Base-by-base conservation (phyloP, 1,140 invertebrate genomes). In the Papilio polytes region DNA sequence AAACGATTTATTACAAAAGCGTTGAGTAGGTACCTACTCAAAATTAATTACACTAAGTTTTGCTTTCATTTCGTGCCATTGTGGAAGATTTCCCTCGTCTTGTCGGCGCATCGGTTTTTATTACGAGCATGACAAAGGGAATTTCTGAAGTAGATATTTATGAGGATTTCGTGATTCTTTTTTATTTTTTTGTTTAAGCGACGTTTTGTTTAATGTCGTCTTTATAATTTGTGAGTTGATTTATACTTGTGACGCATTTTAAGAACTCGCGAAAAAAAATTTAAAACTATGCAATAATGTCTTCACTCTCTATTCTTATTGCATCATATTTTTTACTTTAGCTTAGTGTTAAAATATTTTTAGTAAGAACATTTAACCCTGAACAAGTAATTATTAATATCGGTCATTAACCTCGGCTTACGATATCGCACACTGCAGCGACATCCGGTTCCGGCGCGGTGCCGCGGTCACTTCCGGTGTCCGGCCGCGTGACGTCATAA, bases 1-100 rank as follows among this genome's bases (percentile, higher is more conserved):
- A 94, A 93, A 94, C 91, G 92, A 94, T 94, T 94, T 95, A 95
- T 95, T 92, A 94, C 92, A 90, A 89, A 92, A 93, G 89, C 94
- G 91, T 92, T 90, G 87, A 94, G 90, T 90, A 86, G 86, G 86
- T 89, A 90, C 84, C 81, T 85, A 87, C 91, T 93, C 88, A 88
- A 91, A 94, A 93, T 95, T 95, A 95, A 95, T 95, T 94, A 94
- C 88, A 87, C 85, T 87, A 94, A 94, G 91, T 94, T 94, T 94
- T 90, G 91, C 89, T 92, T 94, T 92, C 92, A 90, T 91, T 92
- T 89, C 85, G 90, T 87, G 80, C 87, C 87, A 89, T 91, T 93
- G 91, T 92, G 86, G 80, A 82, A 81, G 85, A 81, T 84, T 88
- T 84, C 85, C 84, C 84, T 83, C 85, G 85, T 87, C 85, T 85